phyloP scores from a whole-genome alignment of 2,888 invertebrate species.

The Aphodius sticticus region DNA sequence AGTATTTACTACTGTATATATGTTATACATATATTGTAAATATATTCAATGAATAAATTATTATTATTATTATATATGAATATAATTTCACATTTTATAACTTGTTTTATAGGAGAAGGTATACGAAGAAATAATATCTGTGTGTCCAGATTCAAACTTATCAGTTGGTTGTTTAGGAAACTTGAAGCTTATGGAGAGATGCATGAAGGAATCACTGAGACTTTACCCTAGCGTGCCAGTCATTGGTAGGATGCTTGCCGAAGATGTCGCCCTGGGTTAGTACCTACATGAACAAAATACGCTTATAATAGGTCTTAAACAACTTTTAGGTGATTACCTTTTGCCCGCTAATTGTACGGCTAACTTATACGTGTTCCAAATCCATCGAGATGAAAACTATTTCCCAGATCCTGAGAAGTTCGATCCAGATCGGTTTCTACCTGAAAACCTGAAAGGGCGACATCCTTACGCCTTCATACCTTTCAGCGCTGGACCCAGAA shows the following conservation, averaged over 20 bases:
- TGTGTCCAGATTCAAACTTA: constrained; percentile 57
- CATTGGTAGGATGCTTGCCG: constrained; percentile 66
- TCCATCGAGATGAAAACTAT: constrained; percentile 69
- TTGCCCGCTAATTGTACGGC: constrained; percentile 40
- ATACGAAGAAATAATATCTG: constrained; percentile 61
- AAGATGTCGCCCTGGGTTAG: constrained; percentile 66
- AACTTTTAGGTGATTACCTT: constrained; percentile 33
- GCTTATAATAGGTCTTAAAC: neutral
- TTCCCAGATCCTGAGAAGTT: constrained; percentile 72
- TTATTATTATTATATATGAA: no score
- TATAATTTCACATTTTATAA: neutral
- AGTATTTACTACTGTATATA: no score
- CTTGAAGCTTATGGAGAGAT: constrained; percentile 73
- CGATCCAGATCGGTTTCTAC: constrained; percentile 75
- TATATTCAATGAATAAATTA: no score
- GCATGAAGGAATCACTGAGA: constrained; percentile 73
- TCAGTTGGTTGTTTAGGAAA: constrained; percentile 66
- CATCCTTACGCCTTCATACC: constrained; percentile 75
- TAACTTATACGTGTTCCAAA: constrained; percentile 48
- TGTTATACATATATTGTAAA: no score
- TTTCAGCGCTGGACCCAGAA: constrained; percentile 63
- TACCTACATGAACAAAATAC: neutral
- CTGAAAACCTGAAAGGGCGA: constrained; percentile 71
- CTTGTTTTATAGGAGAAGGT: constrained; percentile 61
- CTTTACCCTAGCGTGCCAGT: constrained; percentile 74